phyloP scores from a whole-genome alignment of 2,888 invertebrate species.

The Flexamia atlantica region DNA sequence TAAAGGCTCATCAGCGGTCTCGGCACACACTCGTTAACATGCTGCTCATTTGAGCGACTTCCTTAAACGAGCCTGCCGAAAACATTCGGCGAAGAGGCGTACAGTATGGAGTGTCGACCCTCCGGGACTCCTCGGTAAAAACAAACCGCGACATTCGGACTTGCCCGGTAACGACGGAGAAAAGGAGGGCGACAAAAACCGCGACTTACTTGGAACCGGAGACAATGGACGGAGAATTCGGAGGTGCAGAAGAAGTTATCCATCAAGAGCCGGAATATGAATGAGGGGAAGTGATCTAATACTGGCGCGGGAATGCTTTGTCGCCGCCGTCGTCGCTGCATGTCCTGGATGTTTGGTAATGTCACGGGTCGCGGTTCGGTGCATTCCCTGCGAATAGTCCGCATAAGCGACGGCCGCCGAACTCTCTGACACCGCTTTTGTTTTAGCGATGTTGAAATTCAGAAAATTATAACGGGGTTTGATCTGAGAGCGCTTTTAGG shows the following conservation, averaged over 20 bases:
- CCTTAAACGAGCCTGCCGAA: background rate
- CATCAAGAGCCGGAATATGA: conserved; percentile 37
- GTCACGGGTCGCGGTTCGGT: conserved; percentile 6
- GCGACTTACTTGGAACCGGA: conserved; percentile 15
- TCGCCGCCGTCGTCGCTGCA: background rate
- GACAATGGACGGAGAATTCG: conserved; percentile 32
- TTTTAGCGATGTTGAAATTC: conserved; percentile 22
- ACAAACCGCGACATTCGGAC: background rate
- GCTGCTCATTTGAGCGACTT: background rate
- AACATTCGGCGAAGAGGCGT: background rate
- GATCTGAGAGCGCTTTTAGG: too few species aligned
- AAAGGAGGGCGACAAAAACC: background rate
- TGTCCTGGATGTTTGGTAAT: background rate
- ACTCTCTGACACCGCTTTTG: conserved; percentile 15
- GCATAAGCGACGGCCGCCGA: background rate
- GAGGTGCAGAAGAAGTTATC: conserved; percentile 45
- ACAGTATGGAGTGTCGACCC: conserved; percentile 27
- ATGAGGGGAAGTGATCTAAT: conserved; percentile 38
- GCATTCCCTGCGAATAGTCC: conserved; percentile 13
- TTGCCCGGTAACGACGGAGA: background rate
- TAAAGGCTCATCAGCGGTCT: background rate
- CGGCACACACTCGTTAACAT: conserved; percentile 11
- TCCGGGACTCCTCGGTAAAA: background rate
- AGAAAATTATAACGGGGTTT: background rate
- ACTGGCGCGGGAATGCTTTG: conserved; percentile 36